Conservation (phyloP, 1,140 invertebrate species). For the Drosophila nigrodunni region DNA sequence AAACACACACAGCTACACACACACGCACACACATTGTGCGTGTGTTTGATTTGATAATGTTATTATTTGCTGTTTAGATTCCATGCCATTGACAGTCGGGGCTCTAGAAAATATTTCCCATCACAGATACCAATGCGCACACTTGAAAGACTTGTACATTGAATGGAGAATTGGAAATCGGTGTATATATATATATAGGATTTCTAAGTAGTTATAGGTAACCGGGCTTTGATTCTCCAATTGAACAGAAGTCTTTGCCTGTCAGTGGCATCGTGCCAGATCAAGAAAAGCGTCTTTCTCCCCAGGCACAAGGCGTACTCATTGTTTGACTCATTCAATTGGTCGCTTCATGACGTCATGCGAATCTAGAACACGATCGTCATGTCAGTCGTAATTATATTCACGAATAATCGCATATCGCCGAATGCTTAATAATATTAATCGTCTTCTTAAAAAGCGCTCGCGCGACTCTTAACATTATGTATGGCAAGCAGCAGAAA, state of each 20-base stretch:
- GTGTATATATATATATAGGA: no score
- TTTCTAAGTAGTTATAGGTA: neutral
- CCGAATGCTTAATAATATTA: slow-evolving; percentile 52
- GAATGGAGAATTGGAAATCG: neutral
- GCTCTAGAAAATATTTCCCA: slow-evolving; percentile 40
- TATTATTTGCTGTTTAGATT: slow-evolving; percentile 75
- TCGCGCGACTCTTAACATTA: slow-evolving; percentile 9
- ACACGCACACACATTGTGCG: slow-evolving; percentile 27
- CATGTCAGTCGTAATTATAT: slow-evolving; percentile 52
- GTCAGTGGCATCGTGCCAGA: slow-evolving; percentile 63
- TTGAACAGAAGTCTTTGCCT: slow-evolving; percentile 41
- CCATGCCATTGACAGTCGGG: slow-evolving; percentile 51
- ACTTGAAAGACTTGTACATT: slow-evolving; percentile 1
- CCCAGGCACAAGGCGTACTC: slow-evolving; percentile 39
- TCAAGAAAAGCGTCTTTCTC: slow-evolving; percentile 46
- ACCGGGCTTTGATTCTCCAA: slow-evolving; percentile 11
- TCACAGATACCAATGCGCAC: slow-evolving; percentile 23
- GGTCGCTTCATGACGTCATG: slow-evolving; percentile 59
- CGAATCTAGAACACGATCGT: slow-evolving; percentile 65
- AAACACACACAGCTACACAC: neutral
- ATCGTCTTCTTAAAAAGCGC: slow-evolving; percentile 42
- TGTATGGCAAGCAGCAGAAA: slow-evolving; percentile 1
- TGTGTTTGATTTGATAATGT: slow-evolving; percentile 75
- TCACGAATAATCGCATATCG: slow-evolving; percentile 48
- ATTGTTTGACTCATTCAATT: slow-evolving; percentile 47